Evolutionary conservation across 2,888 invertebrate genomes (phyloP), one percentile per base, ranked within the genome.

Genomic region (Athalia circularis): DNA sequence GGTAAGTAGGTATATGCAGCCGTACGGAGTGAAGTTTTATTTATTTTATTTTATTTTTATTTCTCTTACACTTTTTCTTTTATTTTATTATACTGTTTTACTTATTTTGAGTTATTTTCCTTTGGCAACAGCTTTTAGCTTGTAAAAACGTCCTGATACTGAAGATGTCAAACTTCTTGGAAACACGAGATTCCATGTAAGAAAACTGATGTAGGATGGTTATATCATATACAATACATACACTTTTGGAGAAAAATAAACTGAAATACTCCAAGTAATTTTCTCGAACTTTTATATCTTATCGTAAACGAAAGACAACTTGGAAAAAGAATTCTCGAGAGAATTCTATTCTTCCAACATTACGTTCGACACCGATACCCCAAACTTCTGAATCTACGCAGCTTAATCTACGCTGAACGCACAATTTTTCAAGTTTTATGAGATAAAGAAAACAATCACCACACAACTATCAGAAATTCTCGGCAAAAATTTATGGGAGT

Each of bases 41-140:
- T 54, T 4, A n/a, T 54, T n/a, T n/a, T 7, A 5, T 54, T 29
- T 29, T 29, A 29, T 29, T 29, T 29, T 29, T n/a, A 7, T 52
- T 52, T 52, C 11, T 11, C 3, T 52, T 52, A 7, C 11, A 9
- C 52, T 52, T 5, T 13, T 70, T 59, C 45, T 50, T 70, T 57
- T 50, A 57, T 57, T 6, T 70, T 13, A 29, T 29, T 29, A 29
- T 29, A 29, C 29, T 2, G 29, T 29, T 29, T 29, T 29, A 29
- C 29, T 29, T 29, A 29, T 29, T 70, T 45, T 3, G 13, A 45
- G 45, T 45, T 50, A 70, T 72, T 72, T 57, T 59, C 7, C 29
- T n/a, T 72, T 4, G 11, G 54, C 47, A 47, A 13, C 5, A 15
- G 72, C 72, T 59, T 59, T 72, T 45, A 72, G 59, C 72, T 4